phyloP scores from a whole-genome alignment of 2,113 vertebrate species.

The Otocyon megalotis region DNA sequence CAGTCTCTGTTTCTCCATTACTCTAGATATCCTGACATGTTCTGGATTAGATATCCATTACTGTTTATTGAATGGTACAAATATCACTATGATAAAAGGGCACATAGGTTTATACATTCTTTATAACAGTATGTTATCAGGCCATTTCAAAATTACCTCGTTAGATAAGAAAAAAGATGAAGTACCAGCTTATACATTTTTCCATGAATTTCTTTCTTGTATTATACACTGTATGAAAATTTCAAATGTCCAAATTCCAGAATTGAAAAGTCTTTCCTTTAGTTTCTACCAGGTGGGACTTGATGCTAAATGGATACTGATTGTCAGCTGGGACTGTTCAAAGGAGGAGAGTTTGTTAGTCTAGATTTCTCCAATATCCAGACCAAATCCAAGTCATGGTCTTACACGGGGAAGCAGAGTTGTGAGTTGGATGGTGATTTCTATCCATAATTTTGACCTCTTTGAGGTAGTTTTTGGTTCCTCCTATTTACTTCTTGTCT shows the following conservation, averaged over 20 bases:
- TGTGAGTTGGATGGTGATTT: neutral
- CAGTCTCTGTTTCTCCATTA: neutral
- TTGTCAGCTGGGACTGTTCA: neutral
- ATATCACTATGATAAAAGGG: neutral
- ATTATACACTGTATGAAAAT: slow-evolving; percentile 6
- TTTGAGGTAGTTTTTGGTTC: slow-evolving; percentile 1
- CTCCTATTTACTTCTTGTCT: neutral
- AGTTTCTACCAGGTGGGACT: neutral
- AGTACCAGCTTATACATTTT: neutral
- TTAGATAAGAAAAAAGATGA: neutral
- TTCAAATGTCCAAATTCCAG: neutral
- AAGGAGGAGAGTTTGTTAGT: neutral
- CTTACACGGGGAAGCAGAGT: neutral
- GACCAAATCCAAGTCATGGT: neutral
- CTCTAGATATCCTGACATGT: neutral
- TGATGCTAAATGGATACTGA: neutral
- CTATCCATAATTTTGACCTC: neutral
- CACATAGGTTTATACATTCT: neutral
- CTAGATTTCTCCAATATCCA: neutral
- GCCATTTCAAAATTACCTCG: slow-evolving; percentile 31
- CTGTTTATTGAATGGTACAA: neutral
- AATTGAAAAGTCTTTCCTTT: neutral
- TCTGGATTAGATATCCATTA: neutral
- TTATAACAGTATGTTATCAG: neutral
- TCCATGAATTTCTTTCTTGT: neutral